Evolutionary conservation across 2,888 invertebrate genomes (phyloP), one percentile per base, ranked within the genome.

Genomic region (Sarcophaga variegata): DNA sequence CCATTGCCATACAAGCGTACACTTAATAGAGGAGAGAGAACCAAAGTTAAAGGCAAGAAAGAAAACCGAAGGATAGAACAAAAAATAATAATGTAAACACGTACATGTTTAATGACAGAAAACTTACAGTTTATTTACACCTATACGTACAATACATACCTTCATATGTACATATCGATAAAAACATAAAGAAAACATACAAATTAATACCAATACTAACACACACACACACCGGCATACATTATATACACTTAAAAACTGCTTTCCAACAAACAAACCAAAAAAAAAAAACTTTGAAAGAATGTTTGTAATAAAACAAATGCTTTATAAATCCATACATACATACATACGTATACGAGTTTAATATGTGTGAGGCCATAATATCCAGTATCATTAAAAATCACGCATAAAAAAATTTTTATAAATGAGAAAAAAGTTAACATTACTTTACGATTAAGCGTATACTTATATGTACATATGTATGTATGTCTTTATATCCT

Each of bases 311-410:
- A 3, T 17, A 47, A 64, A 76, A 76, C 75, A 77, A 59, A 66
- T 66, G 66, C 20, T 66, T 25, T 47, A 54, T 64, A 54, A 75
- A 27, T 27, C 1, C 37, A 2, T 37, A 10, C 37, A 10, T 27
- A 37, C 37, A 2, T 37, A 37, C 37, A 10, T 37, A 37, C 37
- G 70, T 62, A 79, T 60, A 71, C 37, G 59, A 83, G 60, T 79
- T 63, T 62, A 83, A 45, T 63, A 74, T 79, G 69, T 74, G 74
- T 79, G n/a, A 72, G 75, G 67, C 77, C 66, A 66, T 77, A 64
- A 82, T 77, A 82, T 77, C 76, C 76, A 20, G 71, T 66, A 71
- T 83, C 82, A 83, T 83, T 83, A 83, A 83, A 83, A 83, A 72
- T 72, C 82, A 83, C 77, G 67, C 77, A 62, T 83, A 83, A 74